Evolutionary conservation across 2,113 vertebrate genomes (phyloP), one percentile per base, ranked within the genome.

Genomic region (Sturnus vulgaris): DNA sequence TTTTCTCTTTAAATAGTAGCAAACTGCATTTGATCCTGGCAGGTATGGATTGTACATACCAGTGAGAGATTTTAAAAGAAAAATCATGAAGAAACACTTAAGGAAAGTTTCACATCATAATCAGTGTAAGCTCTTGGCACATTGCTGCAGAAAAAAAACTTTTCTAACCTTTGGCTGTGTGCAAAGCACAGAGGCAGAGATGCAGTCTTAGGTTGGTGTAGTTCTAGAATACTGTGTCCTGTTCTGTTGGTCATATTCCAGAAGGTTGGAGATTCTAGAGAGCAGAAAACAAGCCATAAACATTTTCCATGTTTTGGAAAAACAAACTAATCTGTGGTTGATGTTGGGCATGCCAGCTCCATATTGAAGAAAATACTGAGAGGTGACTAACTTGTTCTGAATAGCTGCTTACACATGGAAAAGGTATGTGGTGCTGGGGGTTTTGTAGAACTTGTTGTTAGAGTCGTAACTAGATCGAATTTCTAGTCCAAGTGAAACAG

Each of bases 341-440:
- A 77, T 7, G 3, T 60, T 72, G 59, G 2, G 1, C 56, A 42
- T 60, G 59, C 60, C 78, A 84, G 82, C 24, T 94, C 14, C 27
- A 82, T 90, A 46, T 7, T 42, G 76, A 76, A 66, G 52, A 70
- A 92, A n/a, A 37, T 60, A 35, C 71, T 66, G 42, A 56, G 76
- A 52, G 66, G 47, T 90, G 79, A 49, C 75, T 82, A 5, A 19
- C 25, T 92, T 50, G 49, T 91, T 91, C 63, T 88, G 61, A 86
- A 88, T 92, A 96, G 93, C 55, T 86, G 11, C 86, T 95, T 88
- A 83, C 83, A 30, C 86, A 80, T 88, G 63, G 68, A 76, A 33
- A 72, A 91, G 63, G 63, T 42, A 90, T 76, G 86, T 88, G 35
- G 10, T 88, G 61, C 52, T 71, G 42, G 33, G 56, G 47, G 23